Evolutionary conservation across 2,888 invertebrate genomes (phyloP).

Genomic region (Cheilosia impressa): DNA sequence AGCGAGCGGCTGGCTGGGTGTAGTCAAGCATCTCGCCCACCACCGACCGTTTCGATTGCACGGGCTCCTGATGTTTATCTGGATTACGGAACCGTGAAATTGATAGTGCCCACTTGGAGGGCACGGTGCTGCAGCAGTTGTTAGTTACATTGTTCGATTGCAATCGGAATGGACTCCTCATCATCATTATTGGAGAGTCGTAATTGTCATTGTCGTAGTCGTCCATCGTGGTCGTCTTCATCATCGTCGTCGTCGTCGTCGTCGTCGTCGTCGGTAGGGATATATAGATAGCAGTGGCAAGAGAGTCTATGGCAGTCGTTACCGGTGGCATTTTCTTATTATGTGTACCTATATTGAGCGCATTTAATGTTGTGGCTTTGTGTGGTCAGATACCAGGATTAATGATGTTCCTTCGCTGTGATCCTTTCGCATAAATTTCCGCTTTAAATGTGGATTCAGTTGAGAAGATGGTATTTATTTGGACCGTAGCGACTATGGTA

Average conservation of each 20-base stretch:
- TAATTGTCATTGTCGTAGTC: constrained; percentile 44
- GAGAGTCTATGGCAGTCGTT: constrained; percentile 44
- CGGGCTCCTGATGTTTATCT: constrained; percentile 70
- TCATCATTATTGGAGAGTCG: constrained; percentile 52
- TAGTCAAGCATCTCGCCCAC: constrained; percentile 54
- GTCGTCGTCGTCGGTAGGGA: background rate
- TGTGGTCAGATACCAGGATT: constrained; percentile 69
- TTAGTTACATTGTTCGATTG: constrained; percentile 74
- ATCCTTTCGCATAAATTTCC: constrained; percentile 69
- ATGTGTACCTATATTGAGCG: constrained; percentile 41
- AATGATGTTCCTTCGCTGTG: constrained; percentile 55
- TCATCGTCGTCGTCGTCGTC: constrained; percentile 39
- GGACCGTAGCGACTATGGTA: background rate
- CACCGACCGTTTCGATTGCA: constrained; percentile 63
- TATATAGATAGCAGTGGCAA: constrained; percentile 15
- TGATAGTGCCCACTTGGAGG: constrained; percentile 71
- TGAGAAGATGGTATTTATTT: constrained; percentile 30
- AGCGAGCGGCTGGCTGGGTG: constrained; percentile 11
- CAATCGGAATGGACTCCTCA: constrained; percentile 73
- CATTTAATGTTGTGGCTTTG: constrained; percentile 67
- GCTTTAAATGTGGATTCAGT: constrained; percentile 47
- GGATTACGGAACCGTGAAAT: constrained; percentile 75
- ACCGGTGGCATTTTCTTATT: constrained; percentile 54
- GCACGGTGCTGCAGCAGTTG: constrained; percentile 49
- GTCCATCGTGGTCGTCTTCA: constrained; percentile 40